A percentile compares a stretch with the other conserved stretches of the same genome.
Conservation (phyloP, 2,113 vertebrate genomes). For the Boulengeromyrus knoepffleri region DNA sequence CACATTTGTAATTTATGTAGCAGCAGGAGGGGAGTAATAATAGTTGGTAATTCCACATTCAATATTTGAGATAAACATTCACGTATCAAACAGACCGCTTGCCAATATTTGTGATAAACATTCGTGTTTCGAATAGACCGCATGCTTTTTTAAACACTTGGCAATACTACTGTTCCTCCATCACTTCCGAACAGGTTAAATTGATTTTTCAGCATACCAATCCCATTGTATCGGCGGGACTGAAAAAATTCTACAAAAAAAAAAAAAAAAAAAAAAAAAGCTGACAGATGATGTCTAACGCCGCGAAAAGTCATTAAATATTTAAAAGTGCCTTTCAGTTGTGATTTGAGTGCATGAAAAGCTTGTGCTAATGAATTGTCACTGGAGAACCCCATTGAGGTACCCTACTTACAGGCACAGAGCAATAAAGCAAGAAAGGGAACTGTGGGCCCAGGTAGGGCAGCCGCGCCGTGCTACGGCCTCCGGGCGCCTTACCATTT, state of each 20-base stretch:
- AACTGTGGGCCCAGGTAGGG: not conserved
- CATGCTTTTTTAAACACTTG: conserved; percentile 21
- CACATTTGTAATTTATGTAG: conserved; percentile 24
- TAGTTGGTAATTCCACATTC: conserved; percentile 19
- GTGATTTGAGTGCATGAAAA: conserved; percentile 1
- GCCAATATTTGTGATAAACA: conserved; percentile 18
- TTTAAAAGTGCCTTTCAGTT: conserved; percentile 11
- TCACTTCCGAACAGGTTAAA: conserved; percentile 13
- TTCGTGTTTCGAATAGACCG: conserved; percentile 12
- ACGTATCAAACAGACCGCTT: conserved; percentile 14
- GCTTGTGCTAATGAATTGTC: not conserved
- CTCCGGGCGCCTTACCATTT: conserved; percentile 64
- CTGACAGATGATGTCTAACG: not conserved
- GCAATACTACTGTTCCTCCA: conserved; percentile 8
- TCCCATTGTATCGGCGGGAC: not conserved
- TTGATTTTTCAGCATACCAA: conserved; percentile 13
- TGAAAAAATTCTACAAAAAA: not conserved
- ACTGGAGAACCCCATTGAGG: not conserved
- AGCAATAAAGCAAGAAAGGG: not conserved
- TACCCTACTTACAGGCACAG: not conserved
- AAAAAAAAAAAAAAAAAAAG: conserved; percentile 8
- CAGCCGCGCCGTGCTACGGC: not conserved
- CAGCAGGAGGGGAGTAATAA: conserved; percentile 20
- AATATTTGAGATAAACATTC: conserved; percentile 23
- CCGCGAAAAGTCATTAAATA: conserved; percentile 20